A percentile compares a stretch with the other conserved stretches of the same genome.
Conservation (phyloP, 2,113 vertebrate genomes). For the Cochlearius cochlearius region DNA sequence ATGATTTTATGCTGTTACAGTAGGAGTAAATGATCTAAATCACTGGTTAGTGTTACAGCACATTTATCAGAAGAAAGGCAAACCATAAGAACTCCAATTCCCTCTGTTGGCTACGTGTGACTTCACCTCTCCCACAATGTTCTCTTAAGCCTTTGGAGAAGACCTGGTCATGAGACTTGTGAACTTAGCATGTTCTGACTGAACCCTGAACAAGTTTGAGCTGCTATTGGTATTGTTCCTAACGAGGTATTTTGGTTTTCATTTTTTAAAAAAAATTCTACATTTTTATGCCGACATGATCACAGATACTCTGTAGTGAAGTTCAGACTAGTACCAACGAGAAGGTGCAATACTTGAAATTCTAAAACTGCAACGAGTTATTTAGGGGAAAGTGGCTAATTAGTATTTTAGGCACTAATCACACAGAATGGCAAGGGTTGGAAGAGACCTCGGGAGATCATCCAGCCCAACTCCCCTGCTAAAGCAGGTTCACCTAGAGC, state of each 20-base stretch:
- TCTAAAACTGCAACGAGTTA: slow-evolving; percentile 19
- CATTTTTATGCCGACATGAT: background rate
- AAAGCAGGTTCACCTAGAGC: too few species aligned
- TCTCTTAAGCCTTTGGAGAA: background rate
- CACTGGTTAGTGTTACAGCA: background rate
- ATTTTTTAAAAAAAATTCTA: background rate
- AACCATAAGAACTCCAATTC: background rate
- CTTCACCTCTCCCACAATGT: background rate
- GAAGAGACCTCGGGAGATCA: too few species aligned
- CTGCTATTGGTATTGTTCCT: background rate
- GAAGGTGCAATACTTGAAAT: slow-evolving; percentile 39
- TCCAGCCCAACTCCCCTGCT: too few species aligned
- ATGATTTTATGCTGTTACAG: background rate
- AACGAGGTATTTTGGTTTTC: background rate
- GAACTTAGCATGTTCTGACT: background rate
- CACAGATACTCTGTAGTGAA: background rate
- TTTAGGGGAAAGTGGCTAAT: background rate
- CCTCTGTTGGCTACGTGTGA: background rate
- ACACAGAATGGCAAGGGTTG: too few species aligned
- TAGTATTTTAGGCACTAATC: background rate
- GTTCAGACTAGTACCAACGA: background rate
- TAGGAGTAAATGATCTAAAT: background rate
- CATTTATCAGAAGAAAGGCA: background rate
- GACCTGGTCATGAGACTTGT: background rate
- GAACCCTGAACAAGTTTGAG: background rate